Evolutionary conservation across 1,140 invertebrate genomes (phyloP), one percentile per base, ranked within the genome.

Genomic region (Micrasema longulum): DNA sequence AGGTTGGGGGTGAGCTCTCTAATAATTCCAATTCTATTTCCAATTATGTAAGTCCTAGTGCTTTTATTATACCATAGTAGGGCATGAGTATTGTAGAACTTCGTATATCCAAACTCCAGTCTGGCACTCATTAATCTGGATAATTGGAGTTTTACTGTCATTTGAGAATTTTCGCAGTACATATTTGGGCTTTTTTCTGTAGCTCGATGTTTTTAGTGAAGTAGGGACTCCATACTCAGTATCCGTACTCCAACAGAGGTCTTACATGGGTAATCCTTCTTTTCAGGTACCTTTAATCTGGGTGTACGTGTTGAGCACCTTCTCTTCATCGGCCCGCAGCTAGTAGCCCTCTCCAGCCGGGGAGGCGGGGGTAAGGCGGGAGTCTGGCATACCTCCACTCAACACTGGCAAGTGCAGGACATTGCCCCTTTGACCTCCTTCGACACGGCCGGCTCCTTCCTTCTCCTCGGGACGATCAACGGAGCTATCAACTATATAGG

Each of bases 301-400:
- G 92, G 94, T 76, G 96, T 97, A 1, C 88, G 93, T 0, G 95
- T 99, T 1, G 97, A 99, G 80, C 95, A 97, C 83, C 85, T 99
- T 47, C 96, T 99, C 80, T 99, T 99, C 80, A 98, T 99, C 83
- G 97, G 97, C 11, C 97, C 93, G 76, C 97, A 99, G 79, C 83
- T 99, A 36, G 97, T 99, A 11, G 97, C 97, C 1, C 85, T 99
- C 14, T 97, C 96, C 41, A 82, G 71, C 50, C 64, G 69, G 16
- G 75, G 72, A 0, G 16, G 66, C 93, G 1, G 91, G 18, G 97
- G 97, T n/a, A 98, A 98, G 86, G 96, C 98, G 70, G 97, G 97
- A 6, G 97, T 99, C 14, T 99, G 97, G 97, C 97, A 99, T 85
- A 95, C 96, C 0, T 98, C 97, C 91, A 98, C 96, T 0, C 96